Percentiles rank a stretch among this genome's conserved stretches.
These are phyloP conservation scores for Troglohyphantes excavatus DNA, from an alignment of 2,888 invertebrate genomes.

Conservation along the genomic window DNA sequence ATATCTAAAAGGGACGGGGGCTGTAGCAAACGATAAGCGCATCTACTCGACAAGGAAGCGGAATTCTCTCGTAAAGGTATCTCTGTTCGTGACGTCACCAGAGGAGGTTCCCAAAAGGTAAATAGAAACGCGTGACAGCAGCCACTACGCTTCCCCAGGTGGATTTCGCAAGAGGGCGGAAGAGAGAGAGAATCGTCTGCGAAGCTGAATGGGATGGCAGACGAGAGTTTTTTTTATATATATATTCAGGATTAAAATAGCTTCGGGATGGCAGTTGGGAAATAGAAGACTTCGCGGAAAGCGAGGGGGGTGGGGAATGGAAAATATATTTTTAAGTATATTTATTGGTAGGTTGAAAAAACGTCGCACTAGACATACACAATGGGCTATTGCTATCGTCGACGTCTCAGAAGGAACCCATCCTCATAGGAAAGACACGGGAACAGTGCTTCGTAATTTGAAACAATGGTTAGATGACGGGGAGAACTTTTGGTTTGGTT, in stretches of 20 bases:
- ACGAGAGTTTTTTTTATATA: background rate
- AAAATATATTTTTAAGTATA: too few relatives aligned
- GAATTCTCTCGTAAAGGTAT: background rate
- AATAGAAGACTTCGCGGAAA: background rate
- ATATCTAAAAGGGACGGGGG: too few relatives aligned
- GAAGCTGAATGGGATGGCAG: background rate
- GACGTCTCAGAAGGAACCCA: too few relatives aligned
- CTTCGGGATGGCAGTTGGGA: background rate
- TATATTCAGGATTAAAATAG: background rate
- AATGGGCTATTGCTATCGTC: too few relatives aligned
- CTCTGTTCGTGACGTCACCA: background rate
- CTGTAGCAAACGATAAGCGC: background rate
- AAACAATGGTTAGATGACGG: too few relatives aligned
- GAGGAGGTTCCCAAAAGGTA: slow-evolving; percentile 6
- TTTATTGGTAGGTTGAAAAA: too few relatives aligned
- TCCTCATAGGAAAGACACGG: too few relatives aligned
- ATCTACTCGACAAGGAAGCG: background rate
- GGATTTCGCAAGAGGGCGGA: background rate
- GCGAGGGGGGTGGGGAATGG: background rate
- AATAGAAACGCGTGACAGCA: slow-evolving; percentile 3
- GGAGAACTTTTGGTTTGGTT: too few relatives aligned
- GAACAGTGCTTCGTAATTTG: too few relatives aligned
- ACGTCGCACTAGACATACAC: too few relatives aligned
- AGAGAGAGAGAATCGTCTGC: slow-evolving; percentile 16
- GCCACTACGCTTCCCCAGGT: slow-evolving; percentile 11